Percentiles rank a stretch among this genome's conserved stretches.
These are phyloP conservation scores for Phyllotreta cruciferae DNA, from an alignment of 2,888 invertebrate genomes.

Conservation along the genomic window DNA sequence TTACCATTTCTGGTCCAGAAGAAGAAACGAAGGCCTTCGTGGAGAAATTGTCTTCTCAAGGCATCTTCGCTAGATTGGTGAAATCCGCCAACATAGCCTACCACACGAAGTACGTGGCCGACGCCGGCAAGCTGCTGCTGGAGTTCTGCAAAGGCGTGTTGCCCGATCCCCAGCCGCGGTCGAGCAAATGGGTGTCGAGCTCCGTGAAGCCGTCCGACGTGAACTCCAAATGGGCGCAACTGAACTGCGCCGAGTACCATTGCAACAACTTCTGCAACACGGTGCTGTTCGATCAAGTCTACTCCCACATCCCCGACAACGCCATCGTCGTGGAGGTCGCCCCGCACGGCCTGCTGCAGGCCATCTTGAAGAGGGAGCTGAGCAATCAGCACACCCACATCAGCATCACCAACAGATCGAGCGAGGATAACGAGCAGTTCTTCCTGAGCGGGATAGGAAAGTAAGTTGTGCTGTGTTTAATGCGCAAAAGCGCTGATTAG, in stretches of 20 bases:
- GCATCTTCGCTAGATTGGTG: slow-evolving; percentile 79
- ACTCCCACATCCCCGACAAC: slow-evolving; percentile 77
- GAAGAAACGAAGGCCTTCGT: slow-evolving; percentile 73
- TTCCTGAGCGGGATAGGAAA: slow-evolving; percentile 52
- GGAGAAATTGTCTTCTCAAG: slow-evolving; percentile 68
- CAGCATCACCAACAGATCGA: slow-evolving; percentile 72
- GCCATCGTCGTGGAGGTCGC: slow-evolving; percentile 86
- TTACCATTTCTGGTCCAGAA: slow-evolving; percentile 89
- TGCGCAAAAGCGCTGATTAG: background rate
- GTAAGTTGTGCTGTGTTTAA: slow-evolving; percentile 33
- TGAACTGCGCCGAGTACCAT: slow-evolving; percentile 84
- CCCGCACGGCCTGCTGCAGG: slow-evolving; percentile 84
- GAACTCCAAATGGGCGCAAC: slow-evolving; percentile 69
- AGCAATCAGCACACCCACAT: slow-evolving; percentile 70
- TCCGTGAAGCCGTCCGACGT: slow-evolving; percentile 69
- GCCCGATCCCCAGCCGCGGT: slow-evolving; percentile 70
- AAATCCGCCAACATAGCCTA: slow-evolving; percentile 83
- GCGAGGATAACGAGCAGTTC: slow-evolving; percentile 67
- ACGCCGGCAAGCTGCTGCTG: slow-evolving; percentile 67
- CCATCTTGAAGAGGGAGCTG: slow-evolving; percentile 78
- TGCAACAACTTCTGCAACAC: slow-evolving; percentile 80
- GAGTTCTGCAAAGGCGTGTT: slow-evolving; percentile 71
- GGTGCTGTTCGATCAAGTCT: slow-evolving; percentile 76
- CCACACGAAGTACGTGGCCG: slow-evolving; percentile 79
- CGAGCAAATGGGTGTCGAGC: slow-evolving; percentile 83